phyloP scores from a whole-genome alignment of 2,888 invertebrate genomes.

The Polyommatus iphigenia region DNA sequence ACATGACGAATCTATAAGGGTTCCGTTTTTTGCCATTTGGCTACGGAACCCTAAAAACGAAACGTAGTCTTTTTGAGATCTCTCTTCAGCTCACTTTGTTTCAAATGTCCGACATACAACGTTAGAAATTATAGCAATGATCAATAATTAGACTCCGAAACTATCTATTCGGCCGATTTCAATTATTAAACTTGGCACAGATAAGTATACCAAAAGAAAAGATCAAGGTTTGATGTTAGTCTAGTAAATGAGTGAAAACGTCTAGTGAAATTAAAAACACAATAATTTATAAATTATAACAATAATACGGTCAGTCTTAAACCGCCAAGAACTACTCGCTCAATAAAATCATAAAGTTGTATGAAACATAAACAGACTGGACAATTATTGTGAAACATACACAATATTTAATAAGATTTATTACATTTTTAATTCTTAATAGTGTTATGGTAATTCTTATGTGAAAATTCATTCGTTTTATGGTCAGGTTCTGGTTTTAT shows the following conservation, averaged over 20 bases:
- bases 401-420: conserved; percentile 15
- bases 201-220: not conserved
- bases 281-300: not conserved
- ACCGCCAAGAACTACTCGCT: not conserved
- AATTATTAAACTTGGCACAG: no score
- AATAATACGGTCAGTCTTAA: not conserved
- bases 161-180: no score
- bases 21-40: no score
- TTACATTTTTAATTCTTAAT: not conserved
- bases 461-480: conserved; percentile 16
- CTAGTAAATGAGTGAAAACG: not conserved
- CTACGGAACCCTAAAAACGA: no score
- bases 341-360: conserved; percentile 7
- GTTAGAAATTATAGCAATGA: no score
- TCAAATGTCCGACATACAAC: no score
- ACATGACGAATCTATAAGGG: no score
- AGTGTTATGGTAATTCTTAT: conserved; percentile 21
- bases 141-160: no score
- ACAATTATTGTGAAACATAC: conserved; percentile 19
- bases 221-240: not conserved
- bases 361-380: conserved; percentile 8
- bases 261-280: not conserved
- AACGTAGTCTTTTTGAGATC: no score
- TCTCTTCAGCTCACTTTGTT: no score
- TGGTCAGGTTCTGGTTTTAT: conserved; percentile 2